Evolutionary conservation across 1,140 invertebrate species (phyloP).

Genomic region (Carcinoscorpius rotundicauda): DNA sequence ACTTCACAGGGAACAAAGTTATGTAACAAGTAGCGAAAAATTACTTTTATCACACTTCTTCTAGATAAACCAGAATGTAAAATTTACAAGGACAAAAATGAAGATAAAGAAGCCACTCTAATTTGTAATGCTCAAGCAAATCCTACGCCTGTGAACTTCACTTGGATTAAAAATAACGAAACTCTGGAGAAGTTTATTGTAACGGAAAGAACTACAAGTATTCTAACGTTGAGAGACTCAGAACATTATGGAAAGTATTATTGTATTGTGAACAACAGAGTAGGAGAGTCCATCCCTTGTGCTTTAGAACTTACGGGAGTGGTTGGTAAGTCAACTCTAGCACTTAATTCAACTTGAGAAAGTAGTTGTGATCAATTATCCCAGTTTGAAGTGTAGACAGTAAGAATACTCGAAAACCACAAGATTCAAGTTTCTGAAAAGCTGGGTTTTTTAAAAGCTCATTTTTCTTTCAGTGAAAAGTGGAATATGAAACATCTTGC

Average conservation of each 20-base stretch:
- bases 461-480: too few relatives aligned
- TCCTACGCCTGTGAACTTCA: constrained; percentile 60
- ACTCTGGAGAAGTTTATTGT: constrained; percentile 44
- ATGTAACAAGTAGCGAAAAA: too few relatives aligned
- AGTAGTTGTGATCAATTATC: too few relatives aligned
- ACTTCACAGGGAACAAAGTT: too few relatives aligned
- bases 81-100: constrained; percentile 56
- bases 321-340: background rate
- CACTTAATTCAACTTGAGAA: too few relatives aligned
- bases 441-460: too few relatives aligned
- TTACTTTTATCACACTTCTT: too few relatives aligned
- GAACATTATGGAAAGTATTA: constrained; percentile 61
- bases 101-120: constrained; percentile 45
- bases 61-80: constrained; percentile 69
- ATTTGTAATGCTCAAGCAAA: constrained; percentile 68
- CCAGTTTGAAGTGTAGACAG: too few relatives aligned
- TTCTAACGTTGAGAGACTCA: constrained; percentile 40
- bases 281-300: constrained; percentile 58
- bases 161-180: constrained; percentile 56
- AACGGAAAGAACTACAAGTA: constrained; percentile 22
- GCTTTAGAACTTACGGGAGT: background rate
- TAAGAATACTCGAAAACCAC: too few relatives aligned
- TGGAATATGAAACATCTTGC: too few relatives aligned
- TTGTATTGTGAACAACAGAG: constrained; percentile 68
- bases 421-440: too few relatives aligned